Evolutionary conservation across 1,140 invertebrate species (phyloP).

Genomic region (Acromyrmex heyeri): DNA sequence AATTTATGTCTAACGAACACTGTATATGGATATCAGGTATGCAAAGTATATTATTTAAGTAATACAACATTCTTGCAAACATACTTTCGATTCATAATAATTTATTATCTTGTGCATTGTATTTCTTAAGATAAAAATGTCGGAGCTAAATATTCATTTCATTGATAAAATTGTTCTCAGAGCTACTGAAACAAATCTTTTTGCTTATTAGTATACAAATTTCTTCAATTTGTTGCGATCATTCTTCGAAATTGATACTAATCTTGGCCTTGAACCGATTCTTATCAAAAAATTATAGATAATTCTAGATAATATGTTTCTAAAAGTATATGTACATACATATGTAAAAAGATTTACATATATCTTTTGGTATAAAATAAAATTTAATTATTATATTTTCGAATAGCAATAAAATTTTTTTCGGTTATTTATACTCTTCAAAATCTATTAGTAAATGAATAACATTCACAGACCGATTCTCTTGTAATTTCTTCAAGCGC

Average conservation of each 20-base stretch:
- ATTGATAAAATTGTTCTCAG: constrained; percentile 5
- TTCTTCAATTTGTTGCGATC: neutral
- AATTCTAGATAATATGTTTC: constrained; percentile 8
- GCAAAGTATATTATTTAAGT: constrained; percentile 17
- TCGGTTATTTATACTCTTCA: neutral
- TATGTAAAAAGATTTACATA: neutral
- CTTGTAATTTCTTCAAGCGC: constrained; percentile 57
- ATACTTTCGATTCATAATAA: constrained; percentile 4
- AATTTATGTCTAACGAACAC: constrained; percentile 7
- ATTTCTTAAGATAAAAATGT: constrained; percentile 27
- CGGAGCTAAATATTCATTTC: neutral
- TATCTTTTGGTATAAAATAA: neutral
- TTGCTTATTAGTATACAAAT: neutral
- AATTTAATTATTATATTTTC: neutral
- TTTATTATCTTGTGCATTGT: constrained; percentile 1
- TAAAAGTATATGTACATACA: neutral
- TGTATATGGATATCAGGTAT: neutral
- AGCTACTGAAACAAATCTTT: neutral
- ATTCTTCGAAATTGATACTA: constrained; percentile 27
- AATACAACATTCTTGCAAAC: neutral
- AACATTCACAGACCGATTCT: constrained; percentile 47
- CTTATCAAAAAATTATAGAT: constrained; percentile 37
- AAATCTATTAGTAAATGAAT: constrained; percentile 43
- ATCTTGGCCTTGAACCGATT: constrained; percentile 11
- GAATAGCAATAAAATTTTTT: constrained; percentile 12